Base-by-base conservation (phyloP, 2,797 vertebrate genomes). In the Sylvilagus floridanus region DNA sequence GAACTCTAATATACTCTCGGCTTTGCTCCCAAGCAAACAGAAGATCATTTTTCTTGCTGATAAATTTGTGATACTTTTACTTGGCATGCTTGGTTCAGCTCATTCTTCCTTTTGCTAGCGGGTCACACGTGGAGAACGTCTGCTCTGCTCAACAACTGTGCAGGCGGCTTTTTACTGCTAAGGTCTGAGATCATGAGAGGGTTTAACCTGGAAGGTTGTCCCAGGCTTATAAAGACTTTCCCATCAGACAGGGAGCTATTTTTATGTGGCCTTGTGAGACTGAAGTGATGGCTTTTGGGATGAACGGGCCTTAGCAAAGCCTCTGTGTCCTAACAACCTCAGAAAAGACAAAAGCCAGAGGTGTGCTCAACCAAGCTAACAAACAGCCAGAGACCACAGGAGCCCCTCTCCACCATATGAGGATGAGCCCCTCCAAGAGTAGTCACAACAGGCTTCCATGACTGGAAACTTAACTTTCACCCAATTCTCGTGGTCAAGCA, bases 91-190 rank as follows among this genome's bases (percentile, higher is more conserved):
- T 60, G 75, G 17, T 19, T 85, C 35, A 57, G 52, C 30, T 54
- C 9, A 62, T 21, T 69, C 37, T 21, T 54, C 26, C 26, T 69
- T 82, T 76, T n/a, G 11, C 37, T 37, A 13, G 21, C 13, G 83
- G 62, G 79, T 87, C 47, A 54, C 65, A 93, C 24, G 54, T 47
- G 93, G 69, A 90, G 54, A 92, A 78, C 35, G 32, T 26, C 37
- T 75, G 54, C 71, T 86, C 50, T 92, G 16, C 66, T 88, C 86
- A 76, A 84, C 63, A 52, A 19, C 62, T 50, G 10, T 35, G 13
- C 5, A 47, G 83, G 14, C 62, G 47, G 10, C 54, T 96, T 91
- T 82, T 91, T 75, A 86, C 42, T 76, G 47, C 75, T 88, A 63
- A 66, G 50, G n/a, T 84, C 82, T 89, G 26, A 88, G 21, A 83